Base-by-base conservation (phyloP, 2,888 invertebrate species). In the Athripsodes cinereus region DNA sequence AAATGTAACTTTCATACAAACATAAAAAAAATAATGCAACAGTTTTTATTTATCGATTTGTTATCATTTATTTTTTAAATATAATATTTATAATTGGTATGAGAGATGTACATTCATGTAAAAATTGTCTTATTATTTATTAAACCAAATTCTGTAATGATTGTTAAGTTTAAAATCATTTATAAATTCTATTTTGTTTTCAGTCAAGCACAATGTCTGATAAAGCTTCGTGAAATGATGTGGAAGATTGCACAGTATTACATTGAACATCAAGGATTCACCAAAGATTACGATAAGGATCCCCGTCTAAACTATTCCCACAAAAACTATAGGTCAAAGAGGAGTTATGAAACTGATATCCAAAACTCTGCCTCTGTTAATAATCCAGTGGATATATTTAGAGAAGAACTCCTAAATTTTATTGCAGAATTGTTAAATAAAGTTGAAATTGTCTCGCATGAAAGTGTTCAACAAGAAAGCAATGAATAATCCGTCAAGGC, bases 121-220 rank as follows among this genome's bases (percentile, higher is more conserved):
- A n/a, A n/a, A n/a, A n/a, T n/a, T n/a, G n/a, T n/a, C n/a, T n/a
- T n/a, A n/a, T n/a, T n/a, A n/a, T n/a, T n/a, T n/a, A n/a, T n/a
- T n/a, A n/a, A n/a, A n/a, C n/a, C n/a, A n/a, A n/a, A n/a, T n/a
- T n/a, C n/a, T n/a, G n/a, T n/a, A n/a, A n/a, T n/a, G n/a, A n/a
- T n/a, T n/a, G n/a, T n/a, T n/a, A n/a, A n/a, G n/a, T n/a, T n/a
- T n/a, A n/a, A n/a, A n/a, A n/a, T n/a, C n/a, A n/a, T n/a, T n/a
- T n/a, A n/a, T n/a, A n/a, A n/a, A n/a, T n/a, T n/a, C n/a, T n/a
- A n/a, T n/a, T n/a, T n/a, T n/a, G n/a, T 2, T 78, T 78, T 49
- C 73, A 86, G 86, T 31, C 75, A 81, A 70, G 81, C 80, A 0
- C 67, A 73, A 2, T 44, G 65, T 3, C 67, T 83, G 3, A 54